Evolutionary conservation across 2,888 invertebrate genomes (phyloP).

Genomic region (Nymphalis c-album): DNA sequence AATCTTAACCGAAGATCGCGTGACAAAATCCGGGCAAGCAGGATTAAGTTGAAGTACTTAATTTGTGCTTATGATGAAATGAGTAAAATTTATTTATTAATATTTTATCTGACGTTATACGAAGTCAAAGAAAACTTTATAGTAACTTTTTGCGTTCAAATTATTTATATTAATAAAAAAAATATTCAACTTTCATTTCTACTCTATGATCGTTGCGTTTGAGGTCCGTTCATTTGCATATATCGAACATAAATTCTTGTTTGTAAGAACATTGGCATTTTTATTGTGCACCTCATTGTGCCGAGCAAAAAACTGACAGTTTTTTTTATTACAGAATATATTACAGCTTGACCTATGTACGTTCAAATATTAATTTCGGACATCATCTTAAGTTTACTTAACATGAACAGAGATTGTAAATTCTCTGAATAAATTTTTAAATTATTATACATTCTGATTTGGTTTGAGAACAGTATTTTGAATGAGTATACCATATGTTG

Average conservation of each 20-base stretch:
- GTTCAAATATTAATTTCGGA: constrained; percentile 65
- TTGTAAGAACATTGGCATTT: constrained; percentile 80
- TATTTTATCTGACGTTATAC: background rate
- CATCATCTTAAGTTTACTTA: background rate
- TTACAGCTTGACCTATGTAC: constrained; percentile 62
- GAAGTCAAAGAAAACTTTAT: background rate
- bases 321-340: constrained; percentile 67
- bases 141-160: background rate
- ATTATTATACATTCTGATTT: background rate
- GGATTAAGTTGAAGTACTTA: no score
- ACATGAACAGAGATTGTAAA: background rate
- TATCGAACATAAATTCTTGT: constrained; percentile 78
- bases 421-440: background rate
- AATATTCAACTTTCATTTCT: constrained; percentile 12
- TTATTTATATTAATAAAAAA: background rate
- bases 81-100: no score
- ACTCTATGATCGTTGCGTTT: constrained; percentile 44
- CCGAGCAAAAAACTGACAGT: constrained; percentile 66
- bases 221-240: constrained; percentile 75
- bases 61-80: no score
- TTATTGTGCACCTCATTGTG: constrained; percentile 75
- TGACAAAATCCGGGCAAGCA: no score
- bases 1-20: no score
- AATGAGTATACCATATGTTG: background rate
- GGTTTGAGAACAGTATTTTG: background rate